Evolutionary conservation across 2,888 invertebrate species (phyloP).

Genomic region (Scaptomyza caliginosa): DNA sequence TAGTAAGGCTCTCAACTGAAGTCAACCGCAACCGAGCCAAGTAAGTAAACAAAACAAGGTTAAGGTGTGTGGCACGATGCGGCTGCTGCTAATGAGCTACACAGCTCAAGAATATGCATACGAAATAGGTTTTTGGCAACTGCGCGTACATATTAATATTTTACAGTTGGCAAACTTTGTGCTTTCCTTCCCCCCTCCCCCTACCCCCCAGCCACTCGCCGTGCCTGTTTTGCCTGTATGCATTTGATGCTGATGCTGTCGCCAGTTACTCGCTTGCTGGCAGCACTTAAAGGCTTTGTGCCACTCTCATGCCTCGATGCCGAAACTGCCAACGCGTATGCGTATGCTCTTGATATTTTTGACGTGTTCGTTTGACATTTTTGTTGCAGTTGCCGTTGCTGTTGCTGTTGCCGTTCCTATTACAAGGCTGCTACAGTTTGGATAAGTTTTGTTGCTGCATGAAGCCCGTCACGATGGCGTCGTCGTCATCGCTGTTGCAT

Average conservation of each 20-base stretch:
- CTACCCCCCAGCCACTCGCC: too few relatives aligned
- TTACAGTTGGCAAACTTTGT: slow-evolving; percentile 51
- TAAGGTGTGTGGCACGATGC: slow-evolving; percentile 28
- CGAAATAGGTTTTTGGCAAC: slow-evolving; percentile 28
- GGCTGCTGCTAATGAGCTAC: slow-evolving; percentile 68
- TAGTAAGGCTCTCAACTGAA: slow-evolving; percentile 42
- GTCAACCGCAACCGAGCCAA: slow-evolving; percentile 64
- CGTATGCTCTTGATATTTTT: slow-evolving; percentile 71
- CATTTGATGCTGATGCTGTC: slow-evolving; percentile 32
- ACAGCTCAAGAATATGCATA: slow-evolving; percentile 27
- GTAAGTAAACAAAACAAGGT: slow-evolving; percentile 34
- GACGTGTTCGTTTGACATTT: slow-evolving; percentile 70
- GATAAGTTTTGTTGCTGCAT: slow-evolving; percentile 16
- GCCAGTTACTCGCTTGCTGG: slow-evolving; percentile 36
- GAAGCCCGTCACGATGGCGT: slow-evolving; percentile 12
- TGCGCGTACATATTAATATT: slow-evolving; percentile 22
- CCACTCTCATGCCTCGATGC: slow-evolving; percentile 25
- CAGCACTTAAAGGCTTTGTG: slow-evolving; percentile 75
- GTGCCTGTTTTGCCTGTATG: slow-evolving; percentile 1
- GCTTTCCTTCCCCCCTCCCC: too few relatives aligned
- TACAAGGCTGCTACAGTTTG: slow-evolving; percentile 30
- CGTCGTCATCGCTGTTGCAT: slow-evolving; percentile 20
- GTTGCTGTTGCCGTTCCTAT: slow-evolving; percentile 16
- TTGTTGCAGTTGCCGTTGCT: slow-evolving; percentile 22
- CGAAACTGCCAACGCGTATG: slow-evolving; percentile 41